A percentile compares a stretch with the other conserved stretches of the same genome.
phyloP scores from a whole-genome alignment of 2,888 invertebrate genomes.

The Zaprionus obscuricornis region DNA sequence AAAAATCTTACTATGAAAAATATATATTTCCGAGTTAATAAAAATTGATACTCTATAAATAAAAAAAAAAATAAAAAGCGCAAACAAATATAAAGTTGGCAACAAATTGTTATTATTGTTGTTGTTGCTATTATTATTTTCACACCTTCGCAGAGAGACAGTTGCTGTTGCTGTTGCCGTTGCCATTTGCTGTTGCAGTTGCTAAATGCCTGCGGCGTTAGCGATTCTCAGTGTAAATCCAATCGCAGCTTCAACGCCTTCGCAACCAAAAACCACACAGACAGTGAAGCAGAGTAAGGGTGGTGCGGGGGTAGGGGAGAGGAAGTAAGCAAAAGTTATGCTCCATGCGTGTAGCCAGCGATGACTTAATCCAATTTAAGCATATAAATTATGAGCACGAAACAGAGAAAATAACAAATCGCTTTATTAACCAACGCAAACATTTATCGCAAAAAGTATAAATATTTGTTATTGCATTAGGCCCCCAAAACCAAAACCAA shows the following conservation, averaged over 20 bases:
- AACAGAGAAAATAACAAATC: constrained; percentile 78
- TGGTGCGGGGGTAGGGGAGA: neutral
- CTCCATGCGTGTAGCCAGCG: constrained; percentile 40
- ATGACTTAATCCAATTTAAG: constrained; percentile 72
- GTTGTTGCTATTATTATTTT: too few relatives aligned
- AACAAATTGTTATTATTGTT: constrained; percentile 14
- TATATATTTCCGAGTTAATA: too few relatives aligned
- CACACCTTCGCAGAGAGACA: constrained; percentile 56
- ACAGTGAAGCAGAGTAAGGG: neutral
- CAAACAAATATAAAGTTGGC: constrained; percentile 31
- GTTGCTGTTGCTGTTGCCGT: constrained; percentile 37
- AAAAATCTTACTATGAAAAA: too few relatives aligned
- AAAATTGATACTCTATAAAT: neutral
- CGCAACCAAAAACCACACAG: constrained; percentile 39
- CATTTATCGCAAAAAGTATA: constrained; percentile 82
- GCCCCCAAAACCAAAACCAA: constrained; percentile 30
- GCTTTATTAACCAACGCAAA: constrained; percentile 79
- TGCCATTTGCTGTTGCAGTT: constrained; percentile 42
- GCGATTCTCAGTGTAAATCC: constrained; percentile 6
- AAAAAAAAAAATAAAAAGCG: neutral
- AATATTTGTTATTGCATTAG: constrained; percentile 82
- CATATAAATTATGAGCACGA: constrained; percentile 75
- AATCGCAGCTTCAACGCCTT: constrained; percentile 62
- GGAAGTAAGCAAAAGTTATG: constrained; percentile 4
- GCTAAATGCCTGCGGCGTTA: constrained; percentile 45